These are phyloP conservation scores for Uria lomvia DNA, from an alignment of 2,113 vertebrate species.

Conservation along the genomic window DNA sequence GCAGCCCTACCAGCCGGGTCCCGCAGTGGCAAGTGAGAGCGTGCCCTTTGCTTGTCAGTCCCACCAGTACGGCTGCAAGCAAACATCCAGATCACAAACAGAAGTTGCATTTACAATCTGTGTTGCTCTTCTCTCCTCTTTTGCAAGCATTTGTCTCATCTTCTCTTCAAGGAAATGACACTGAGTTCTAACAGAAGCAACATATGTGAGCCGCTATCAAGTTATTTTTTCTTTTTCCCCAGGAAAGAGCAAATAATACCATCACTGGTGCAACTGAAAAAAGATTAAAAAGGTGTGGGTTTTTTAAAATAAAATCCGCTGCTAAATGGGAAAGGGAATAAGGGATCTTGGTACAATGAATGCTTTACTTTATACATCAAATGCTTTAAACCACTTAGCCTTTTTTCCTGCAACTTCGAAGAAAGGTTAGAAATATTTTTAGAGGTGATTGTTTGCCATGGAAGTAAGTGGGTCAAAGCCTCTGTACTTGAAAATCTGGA, in stretches of 20 bases:
- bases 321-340: background rate
- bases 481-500: background rate
- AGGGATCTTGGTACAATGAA: background rate
- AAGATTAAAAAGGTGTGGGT: background rate
- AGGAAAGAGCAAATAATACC: background rate
- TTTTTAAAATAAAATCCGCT: background rate
- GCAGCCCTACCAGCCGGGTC: background rate
- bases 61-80: background rate
- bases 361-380: conserved; percentile 19
- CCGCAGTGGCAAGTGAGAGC: background rate
- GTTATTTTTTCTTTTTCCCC: background rate
- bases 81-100: background rate
- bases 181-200: background rate
- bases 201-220: background rate
- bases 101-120: background rate
- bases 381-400: conserved; percentile 9
- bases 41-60: background rate
- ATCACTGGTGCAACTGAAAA: background rate
- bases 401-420: conserved; percentile 2
- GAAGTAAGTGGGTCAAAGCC: background rate
- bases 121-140: background rate
- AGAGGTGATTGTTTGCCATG: background rate
- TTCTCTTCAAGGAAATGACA: background rate
- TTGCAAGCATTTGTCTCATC: background rate
- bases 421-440: conserved; percentile 28